Conservation (phyloP, 2,888 invertebrate genomes). For the Timema cristinae region DNA sequence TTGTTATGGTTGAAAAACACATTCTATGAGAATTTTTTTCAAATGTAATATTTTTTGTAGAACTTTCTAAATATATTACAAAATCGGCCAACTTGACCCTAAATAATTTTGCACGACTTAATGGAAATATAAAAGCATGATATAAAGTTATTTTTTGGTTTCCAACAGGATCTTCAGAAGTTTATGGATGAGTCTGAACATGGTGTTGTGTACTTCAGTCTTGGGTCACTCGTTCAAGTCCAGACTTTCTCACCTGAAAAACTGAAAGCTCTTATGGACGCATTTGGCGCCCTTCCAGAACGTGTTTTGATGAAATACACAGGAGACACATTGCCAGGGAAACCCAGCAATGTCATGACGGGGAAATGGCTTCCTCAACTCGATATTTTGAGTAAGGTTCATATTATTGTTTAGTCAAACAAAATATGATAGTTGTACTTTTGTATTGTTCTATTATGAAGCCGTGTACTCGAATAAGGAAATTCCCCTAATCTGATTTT, state of each 20-base stretch:
- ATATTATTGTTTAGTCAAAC: too few species aligned
- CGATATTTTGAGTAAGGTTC: constrained; percentile 54
- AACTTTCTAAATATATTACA: too few species aligned
- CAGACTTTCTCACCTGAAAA: constrained; percentile 59
- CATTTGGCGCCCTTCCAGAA: constrained; percentile 53
- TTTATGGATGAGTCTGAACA: constrained; percentile 18
- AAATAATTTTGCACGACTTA: too few species aligned
- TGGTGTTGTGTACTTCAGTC: constrained; percentile 25
- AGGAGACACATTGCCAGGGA: constrained; percentile 48
- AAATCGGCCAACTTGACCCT: too few species aligned
- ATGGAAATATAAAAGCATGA: too few species aligned
- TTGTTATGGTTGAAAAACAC: too few species aligned
- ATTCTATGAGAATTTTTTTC: too few species aligned
- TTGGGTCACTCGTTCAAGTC: constrained; percentile 59
- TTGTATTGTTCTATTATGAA: too few species aligned
- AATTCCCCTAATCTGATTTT: too few species aligned
- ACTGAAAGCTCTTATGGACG: constrained; percentile 55
- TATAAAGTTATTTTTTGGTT: background rate
- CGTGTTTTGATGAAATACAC: constrained; percentile 7
- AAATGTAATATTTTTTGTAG: too few species aligned
- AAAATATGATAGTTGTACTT: too few species aligned
- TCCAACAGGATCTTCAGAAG: constrained; percentile 16
- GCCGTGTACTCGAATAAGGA: too few species aligned
- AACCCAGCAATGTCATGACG: constrained; percentile 59
- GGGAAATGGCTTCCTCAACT: constrained; percentile 71